Evolutionary conservation across 2,888 invertebrate genomes (phyloP), one percentile per base, ranked within the genome.

Genomic region (Polydrusus pterygomalis): DNA sequence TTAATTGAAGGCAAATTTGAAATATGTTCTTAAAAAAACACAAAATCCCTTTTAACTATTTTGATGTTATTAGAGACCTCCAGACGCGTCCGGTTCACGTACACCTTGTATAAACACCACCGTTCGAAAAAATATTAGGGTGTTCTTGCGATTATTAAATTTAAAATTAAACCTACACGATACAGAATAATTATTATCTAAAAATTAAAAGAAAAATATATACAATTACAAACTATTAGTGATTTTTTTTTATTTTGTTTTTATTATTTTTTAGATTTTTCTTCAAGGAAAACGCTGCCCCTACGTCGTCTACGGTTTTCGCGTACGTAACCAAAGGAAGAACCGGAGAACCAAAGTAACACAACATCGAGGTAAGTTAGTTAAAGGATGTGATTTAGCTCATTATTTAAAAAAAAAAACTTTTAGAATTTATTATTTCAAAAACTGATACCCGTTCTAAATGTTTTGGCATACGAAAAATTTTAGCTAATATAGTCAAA

Each of bases 231-330:
- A 60, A 38, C 38, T 38, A 38, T 38, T n/a, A 25, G 2, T 13
- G 47, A 20, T 60, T 60, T 60, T 54, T 20, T 20, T 60, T 38
- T 38, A 34, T 58, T 58, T 58, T 30, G 8, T 60, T 60, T 60
- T 30, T 34, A 15, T 58, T 18, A 17, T 60, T 60, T 60, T 60
- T 38, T 15, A 17, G 17, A 38, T 18, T 60, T 54, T 60, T 60
- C 17, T 60, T 47, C 17, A 47, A 60, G 58, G 58, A 60, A 34
- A 60, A 60, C 58, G 58, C 58, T 38, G 58, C 58, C 38, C 38
- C 58, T 34, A 60, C 58, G 9, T 15, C 18, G 1, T 9, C 34
- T 34, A 10, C 10, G 15, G 2, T 9, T 30, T 13, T 34, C 13
- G 15, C 9, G 34, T 15, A 38, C 1, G 18, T 60, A 60, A 60